Evolutionary conservation across 2,113 vertebrate species (phyloP).

Genomic region (Corythornis cristatus): DNA sequence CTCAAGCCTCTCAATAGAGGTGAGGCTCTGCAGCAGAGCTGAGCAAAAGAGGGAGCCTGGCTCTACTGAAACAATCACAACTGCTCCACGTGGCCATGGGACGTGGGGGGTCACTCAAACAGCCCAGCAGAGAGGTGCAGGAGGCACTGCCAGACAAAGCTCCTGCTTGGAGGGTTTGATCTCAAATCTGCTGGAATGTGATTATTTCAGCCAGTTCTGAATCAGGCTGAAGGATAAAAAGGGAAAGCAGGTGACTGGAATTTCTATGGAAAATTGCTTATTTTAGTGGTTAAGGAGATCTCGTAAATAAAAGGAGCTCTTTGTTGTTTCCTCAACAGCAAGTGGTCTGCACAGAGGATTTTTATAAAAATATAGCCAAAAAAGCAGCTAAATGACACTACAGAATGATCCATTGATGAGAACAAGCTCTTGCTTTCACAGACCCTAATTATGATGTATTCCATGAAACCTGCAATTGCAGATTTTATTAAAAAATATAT

Average conservation of each 20-base stretch:
- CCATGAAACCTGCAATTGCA: background rate
- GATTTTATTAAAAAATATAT: background rate
- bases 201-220: background rate
- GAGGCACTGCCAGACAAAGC: background rate
- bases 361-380: background rate
- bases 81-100: rapidly evolving
- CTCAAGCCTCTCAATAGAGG: background rate
- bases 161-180: background rate
- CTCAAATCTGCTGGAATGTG: background rate
- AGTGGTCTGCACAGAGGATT: background rate
- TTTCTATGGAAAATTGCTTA: background rate
- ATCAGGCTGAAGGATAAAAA: background rate
- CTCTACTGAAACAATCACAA: background rate
- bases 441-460: background rate
- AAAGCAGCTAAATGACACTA: background rate
- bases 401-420: background rate
- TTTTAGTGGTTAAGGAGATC: background rate
- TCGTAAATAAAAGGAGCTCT: background rate
- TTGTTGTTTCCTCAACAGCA: background rate
- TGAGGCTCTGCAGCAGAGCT: background rate
- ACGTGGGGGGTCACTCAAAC: background rate
- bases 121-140: background rate
- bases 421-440: constrained; percentile 21
- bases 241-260: background rate
- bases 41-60: background rate